Conservation (phyloP, 2,888 invertebrate species). For the Eupsilia transversa region DNA sequence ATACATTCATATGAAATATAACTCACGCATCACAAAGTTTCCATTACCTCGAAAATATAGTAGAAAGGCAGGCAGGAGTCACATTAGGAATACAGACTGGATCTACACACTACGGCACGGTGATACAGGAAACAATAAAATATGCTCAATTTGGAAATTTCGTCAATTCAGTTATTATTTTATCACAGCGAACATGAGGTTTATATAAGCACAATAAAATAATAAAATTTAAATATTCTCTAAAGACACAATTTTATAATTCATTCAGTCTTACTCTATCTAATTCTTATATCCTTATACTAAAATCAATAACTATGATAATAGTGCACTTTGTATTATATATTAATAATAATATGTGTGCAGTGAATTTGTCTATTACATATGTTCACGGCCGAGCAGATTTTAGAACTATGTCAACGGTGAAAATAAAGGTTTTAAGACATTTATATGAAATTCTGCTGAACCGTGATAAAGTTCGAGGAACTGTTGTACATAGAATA, state of each 20-base stretch:
- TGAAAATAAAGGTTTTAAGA: constrained; percentile 59
- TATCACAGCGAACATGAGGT: constrained; percentile 86
- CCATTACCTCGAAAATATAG: constrained; percentile 48
- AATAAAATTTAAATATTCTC: constrained; percentile 71
- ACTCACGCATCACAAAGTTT: constrained; percentile 42
- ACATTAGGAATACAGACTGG: constrained; percentile 57
- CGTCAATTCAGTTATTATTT: constrained; percentile 69
- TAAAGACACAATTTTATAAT: constrained; percentile 78
- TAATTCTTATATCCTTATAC: constrained; percentile 72
- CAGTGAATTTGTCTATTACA: constrained; percentile 76
- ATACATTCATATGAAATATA: constrained; percentile 51
- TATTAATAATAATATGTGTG: constrained; percentile 79
- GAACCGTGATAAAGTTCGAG: constrained; percentile 79
- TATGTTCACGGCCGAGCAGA: constrained; percentile 78
- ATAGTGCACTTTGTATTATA: constrained; percentile 85
- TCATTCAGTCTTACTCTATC: constrained; percentile 88
- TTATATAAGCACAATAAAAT: constrained; percentile 77
- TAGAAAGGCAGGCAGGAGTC: constrained; percentile 59
- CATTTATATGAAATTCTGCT: constrained; percentile 70
- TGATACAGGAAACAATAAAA: constrained; percentile 40
- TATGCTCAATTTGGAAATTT: constrained; percentile 64
- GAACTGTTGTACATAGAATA: constrained; percentile 84
- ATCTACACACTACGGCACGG: constrained; percentile 33
- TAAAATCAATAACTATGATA: constrained; percentile 81
- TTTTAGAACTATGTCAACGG: constrained; percentile 43